Evolutionary conservation across 2,113 vertebrate genomes (phyloP), one percentile per base, ranked within the genome.

Genomic region (Ptychochromis oligacanthus): DNA sequence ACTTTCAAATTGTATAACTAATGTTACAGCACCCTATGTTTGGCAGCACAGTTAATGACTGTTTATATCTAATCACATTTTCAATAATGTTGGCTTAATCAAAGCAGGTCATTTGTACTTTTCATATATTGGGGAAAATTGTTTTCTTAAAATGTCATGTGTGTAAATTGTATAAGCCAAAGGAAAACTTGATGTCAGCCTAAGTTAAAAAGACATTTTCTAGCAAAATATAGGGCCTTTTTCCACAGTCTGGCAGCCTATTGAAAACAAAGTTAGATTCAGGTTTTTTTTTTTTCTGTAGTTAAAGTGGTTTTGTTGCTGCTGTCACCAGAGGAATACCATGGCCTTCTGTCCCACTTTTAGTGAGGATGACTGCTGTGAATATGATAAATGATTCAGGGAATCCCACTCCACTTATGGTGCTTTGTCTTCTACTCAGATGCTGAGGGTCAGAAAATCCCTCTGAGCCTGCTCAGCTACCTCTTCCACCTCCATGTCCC

Each of bases 381-480:
- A 55, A 56, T 59, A 17, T 83, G 76, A 85, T 79, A 76, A 89
- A 90, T 87, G 79, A 89, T 82, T 91, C 64, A 87, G 78, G 81
- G 61, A 36, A 59, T 86, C 76, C 20, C 72, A 31, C 64, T 81
- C 87, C 80, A 80, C 75, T 77, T n/a, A 15, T 28, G 26, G n/a
- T 49, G 17, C 67, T 83, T 80, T 7, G 75, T 80, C 80, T 62
- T 75, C 34, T 31, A 36, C 77, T 61, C 49, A 77, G 65, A 81
- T 67, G 20, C 52, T 86, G 58, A 54, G 83, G 89, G 83, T 89
- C 90, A 86, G 26, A 90, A 90, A 92, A 87, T 89, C 81, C 87
- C 85, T 59, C 46, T 64, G 78, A 52, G 64, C 24, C 40, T 17
- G 36, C 24, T 52, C 75, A 17, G 80, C 59, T 85, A 61, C 74